Evolutionary conservation across 2,113 vertebrate species (phyloP).

Genomic region (Benitochromis conjunctus): DNA sequence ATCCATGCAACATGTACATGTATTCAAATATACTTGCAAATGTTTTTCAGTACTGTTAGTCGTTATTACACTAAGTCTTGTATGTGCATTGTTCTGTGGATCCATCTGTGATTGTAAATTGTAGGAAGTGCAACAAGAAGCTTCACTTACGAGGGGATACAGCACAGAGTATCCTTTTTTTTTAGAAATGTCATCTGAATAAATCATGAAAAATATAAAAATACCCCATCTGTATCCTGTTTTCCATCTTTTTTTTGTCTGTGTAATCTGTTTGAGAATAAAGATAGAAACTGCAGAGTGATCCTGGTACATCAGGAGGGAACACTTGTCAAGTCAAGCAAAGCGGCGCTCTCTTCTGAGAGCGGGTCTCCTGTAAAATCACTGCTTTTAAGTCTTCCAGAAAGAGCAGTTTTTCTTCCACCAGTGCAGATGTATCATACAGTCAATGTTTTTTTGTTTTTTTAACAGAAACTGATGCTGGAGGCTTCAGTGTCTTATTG

Average conservation of each 20-base stretch:
- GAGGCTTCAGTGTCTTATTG: slow-evolving; percentile 1
- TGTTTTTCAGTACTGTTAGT: neutral
- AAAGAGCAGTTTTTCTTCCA: neutral
- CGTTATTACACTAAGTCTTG: neutral
- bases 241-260: neutral
- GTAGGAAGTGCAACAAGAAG: neutral
- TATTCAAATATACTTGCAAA: neutral
- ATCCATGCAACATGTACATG: neutral
- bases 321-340: neutral
- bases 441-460: neutral
- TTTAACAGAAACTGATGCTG: neutral
- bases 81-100: neutral
- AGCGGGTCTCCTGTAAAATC: neutral
- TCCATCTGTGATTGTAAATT: neutral
- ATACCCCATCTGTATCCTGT: neutral
- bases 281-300: slow-evolving; percentile 8
- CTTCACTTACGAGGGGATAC: neutral
- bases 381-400: neutral
- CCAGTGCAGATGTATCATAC: neutral
- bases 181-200: slow-evolving; percentile 20
- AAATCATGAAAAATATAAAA: slow-evolving; percentile 49
- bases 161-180: slow-evolving; percentile 8
- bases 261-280: neutral
- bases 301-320: neutral
- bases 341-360: neutral